phyloP scores from a whole-genome alignment of 2,888 invertebrate species.

The Thymelicus sylvestris region DNA sequence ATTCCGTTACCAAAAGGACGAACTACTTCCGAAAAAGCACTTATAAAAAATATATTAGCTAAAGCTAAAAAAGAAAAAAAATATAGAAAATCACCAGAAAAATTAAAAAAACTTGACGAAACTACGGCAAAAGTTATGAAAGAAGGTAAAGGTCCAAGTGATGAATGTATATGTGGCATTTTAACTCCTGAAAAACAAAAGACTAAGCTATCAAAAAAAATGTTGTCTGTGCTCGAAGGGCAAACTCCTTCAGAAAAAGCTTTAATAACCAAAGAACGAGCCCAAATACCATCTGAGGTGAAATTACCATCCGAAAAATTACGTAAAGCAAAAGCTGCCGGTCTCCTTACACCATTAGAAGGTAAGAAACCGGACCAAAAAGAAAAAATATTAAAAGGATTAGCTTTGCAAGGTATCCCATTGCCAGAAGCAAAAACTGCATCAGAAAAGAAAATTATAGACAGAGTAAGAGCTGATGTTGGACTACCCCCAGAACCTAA shows the following conservation, averaged over 20 bases:
- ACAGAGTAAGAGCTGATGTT: too few relatives aligned
- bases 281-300: constrained; percentile 23
- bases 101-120: constrained; percentile 44
- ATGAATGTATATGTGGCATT: constrained; percentile 54
- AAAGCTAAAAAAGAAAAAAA: constrained; percentile 17
- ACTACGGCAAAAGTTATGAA: constrained; percentile 50
- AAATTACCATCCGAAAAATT: constrained; percentile 34
- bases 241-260: not conserved
- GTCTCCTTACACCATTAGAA: too few relatives aligned
- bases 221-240: too few relatives aligned
- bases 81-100: constrained; percentile 39
- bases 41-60: constrained; percentile 39
- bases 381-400: too few relatives aligned
- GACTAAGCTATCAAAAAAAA: too few relatives aligned
- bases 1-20: constrained; percentile 51
- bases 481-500: constrained; percentile 24
- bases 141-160: constrained; percentile 54
- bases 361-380: too few relatives aligned
- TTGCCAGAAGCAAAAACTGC: too few relatives aligned
- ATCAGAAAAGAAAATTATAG: too few relatives aligned
- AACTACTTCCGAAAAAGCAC: constrained; percentile 51
- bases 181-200: constrained; percentile 46
- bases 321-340: constrained; percentile 14
- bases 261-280: constrained; percentile 27
- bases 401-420: too few relatives aligned